Evolutionary conservation across 2,888 invertebrate genomes (phyloP), one percentile per base, ranked within the genome.

Genomic region (Alloscopus bannaensis): DNA sequence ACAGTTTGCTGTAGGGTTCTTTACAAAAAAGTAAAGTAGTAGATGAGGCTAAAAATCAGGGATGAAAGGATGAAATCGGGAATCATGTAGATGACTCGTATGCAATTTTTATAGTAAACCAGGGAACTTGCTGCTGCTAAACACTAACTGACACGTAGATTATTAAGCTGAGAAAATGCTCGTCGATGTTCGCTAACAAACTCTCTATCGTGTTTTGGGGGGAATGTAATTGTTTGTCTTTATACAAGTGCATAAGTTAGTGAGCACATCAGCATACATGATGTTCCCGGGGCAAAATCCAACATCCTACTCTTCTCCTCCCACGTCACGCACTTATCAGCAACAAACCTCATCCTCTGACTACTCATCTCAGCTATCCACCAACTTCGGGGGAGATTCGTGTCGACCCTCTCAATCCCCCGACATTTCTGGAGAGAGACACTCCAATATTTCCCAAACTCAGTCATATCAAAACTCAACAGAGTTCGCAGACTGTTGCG

Each of bases 231-330:
- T 66, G 16, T 80, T 62, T 81, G 28, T 78, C 31, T 70, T 68
- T 73, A 13, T n/a, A n/a, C 66, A 84, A 85, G 85, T 85, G 68
- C 80, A 81, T 72, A 85, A 85, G 70, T 83, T 85, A 81, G 79
- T 85, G 47, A 81, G 84, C 79, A 77, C 81, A 8, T 85, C 85
- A 8, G 69, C 83, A 40, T 85, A 65, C 72, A 72, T 84, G 84
- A 85, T 85, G 85, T 85, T 72, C 62, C 84, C 85, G 65, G 85
- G 83, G 52, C 82, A 76, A 70, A 42, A 20, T 29, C 78, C 71
- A 45, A 42, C 42, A 60, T 22, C 55, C 1, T n/a, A 20, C 20
- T 4, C 40, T 18, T 55, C 36, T 13, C n/a, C n/a, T n/a, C n/a
- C n/a, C n/a, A 3, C n/a, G 4, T 13, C 57, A 13, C 47, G 59